Percentiles rank a stretch among this genome's conserved stretches.
These are phyloP conservation scores for Drosophila siamana DNA, from an alignment of 2,888 invertebrate species.

Conservation along the genomic window DNA sequence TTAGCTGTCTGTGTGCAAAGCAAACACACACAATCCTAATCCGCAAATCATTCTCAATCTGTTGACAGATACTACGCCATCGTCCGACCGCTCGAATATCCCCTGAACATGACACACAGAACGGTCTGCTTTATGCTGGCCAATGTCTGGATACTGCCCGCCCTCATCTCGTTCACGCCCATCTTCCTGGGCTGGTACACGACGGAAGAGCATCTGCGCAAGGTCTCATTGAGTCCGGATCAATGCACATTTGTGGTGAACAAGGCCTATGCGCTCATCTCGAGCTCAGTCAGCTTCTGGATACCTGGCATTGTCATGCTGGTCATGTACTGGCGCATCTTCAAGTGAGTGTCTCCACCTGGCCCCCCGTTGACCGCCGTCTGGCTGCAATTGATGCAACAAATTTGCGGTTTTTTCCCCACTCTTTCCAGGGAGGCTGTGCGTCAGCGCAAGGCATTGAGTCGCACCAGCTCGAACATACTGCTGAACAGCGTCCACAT, in stretches of 20 bases:
- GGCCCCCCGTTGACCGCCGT: too few species aligned
- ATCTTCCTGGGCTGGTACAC: conserved; percentile 98
- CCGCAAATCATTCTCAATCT: not conserved
- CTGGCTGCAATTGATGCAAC: conserved; percentile 22
- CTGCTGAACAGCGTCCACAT: conserved; percentile 93
- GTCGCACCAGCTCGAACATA: conserved; percentile 94
- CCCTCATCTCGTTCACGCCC: conserved; percentile 96
- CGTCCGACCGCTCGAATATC: conserved; percentile 96
- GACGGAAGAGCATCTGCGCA: conserved; percentile 90
- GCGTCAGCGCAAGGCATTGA: conserved; percentile 92
- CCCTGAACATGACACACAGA: conserved; percentile 95
- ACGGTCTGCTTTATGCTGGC: conserved; percentile 93
- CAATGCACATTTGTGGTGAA: conserved; percentile 94
- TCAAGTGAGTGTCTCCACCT: too few species aligned
- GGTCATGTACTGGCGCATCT: conserved; percentile 95
- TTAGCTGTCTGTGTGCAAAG: not conserved
- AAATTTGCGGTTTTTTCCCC: conserved; percentile 24
- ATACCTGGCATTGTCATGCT: conserved; percentile 97
- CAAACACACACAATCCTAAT: too few species aligned
- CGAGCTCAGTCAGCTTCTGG: conserved; percentile 96
- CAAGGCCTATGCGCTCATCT: conserved; percentile 94
- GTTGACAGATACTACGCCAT: conserved; percentile 93
- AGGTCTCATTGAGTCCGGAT: conserved; percentile 88
- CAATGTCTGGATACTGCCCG: conserved; percentile 96
- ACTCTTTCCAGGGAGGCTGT: conserved; percentile 90